phyloP scores from a whole-genome alignment of 1,140 invertebrate genomes.

The Cyclina sinensis region DNA sequence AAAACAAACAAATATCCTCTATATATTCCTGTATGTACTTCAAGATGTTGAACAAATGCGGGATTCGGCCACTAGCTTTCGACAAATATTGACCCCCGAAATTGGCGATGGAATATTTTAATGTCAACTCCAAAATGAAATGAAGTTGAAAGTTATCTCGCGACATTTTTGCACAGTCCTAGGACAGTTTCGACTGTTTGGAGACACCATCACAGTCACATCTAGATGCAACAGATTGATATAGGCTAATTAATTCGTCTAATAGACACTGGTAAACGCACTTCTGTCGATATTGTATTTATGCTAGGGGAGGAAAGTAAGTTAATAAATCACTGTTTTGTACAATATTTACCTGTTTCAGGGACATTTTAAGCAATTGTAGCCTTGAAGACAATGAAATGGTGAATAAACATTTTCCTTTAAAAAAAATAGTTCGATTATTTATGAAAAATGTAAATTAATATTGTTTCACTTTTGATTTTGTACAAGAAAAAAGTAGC shows the following conservation, averaged over 20 bases:
- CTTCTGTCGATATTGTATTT: constrained; percentile 33
- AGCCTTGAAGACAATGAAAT: neutral
- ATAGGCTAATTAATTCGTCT: constrained; percentile 44
- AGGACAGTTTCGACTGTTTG: constrained; percentile 38
- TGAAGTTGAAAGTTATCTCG: constrained; percentile 36
- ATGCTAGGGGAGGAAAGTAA: constrained; percentile 20
- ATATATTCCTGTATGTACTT: too few species aligned
- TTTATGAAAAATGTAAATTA: too few species aligned
- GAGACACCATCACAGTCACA: constrained; percentile 46
- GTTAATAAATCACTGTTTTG: constrained; percentile 57
- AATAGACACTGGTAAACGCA: constrained; percentile 50
- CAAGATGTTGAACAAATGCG: too few species aligned
- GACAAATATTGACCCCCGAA: constrained; percentile 18
- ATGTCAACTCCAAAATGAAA: constrained; percentile 44
- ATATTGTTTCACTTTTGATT: too few species aligned
- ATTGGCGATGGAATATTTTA: constrained; percentile 15
- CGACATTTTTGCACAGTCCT: constrained; percentile 24
- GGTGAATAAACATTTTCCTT: neutral
- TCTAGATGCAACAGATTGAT: constrained; percentile 46
- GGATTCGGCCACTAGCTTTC: neutral
- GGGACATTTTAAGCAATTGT: neutral
- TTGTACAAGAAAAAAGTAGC: too few species aligned
- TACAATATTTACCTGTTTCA: constrained; percentile 53
- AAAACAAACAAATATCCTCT: too few species aligned
- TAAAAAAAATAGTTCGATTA: too few species aligned